These are phyloP conservation scores for Apotomis capreana DNA, from an alignment of 2,888 invertebrate genomes.

Conservation along the genomic window DNA sequence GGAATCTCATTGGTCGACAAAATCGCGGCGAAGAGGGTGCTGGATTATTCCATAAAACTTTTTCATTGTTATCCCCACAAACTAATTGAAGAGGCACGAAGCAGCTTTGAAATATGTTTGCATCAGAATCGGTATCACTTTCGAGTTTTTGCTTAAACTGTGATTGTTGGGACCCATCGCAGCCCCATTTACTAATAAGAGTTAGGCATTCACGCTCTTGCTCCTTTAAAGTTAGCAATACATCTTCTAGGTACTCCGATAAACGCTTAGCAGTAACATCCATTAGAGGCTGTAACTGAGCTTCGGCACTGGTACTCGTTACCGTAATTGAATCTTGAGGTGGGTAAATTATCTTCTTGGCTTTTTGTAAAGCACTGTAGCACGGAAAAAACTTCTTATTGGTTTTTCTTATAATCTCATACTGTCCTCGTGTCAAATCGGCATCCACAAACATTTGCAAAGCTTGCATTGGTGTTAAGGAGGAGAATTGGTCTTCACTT, in stretches of 20 bases:
- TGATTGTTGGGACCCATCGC: slow-evolving; percentile 6
- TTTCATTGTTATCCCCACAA: slow-evolving; percentile 43
- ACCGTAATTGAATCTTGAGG: background rate
- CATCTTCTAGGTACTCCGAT: background rate
- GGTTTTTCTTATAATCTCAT: background rate
- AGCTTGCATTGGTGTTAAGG: background rate
- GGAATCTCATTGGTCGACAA: slow-evolving; percentile 50
- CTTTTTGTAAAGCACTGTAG: background rate
- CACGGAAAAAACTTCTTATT: background rate
- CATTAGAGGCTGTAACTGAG: slow-evolving; percentile 1
- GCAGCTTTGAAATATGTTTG: slow-evolving; percentile 48
- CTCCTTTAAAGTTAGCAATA: background rate
- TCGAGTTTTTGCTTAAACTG: slow-evolving; percentile 5
- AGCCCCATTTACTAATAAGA: slow-evolving; percentile 12
- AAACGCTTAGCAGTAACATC: background rate
- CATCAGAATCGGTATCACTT: slow-evolving; percentile 34
- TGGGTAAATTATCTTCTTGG: background rate
- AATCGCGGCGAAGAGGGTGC: slow-evolving; percentile 49
- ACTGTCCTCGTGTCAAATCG: background rate
- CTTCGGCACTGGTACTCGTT: slow-evolving; percentile 1
- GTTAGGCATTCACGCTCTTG: background rate
- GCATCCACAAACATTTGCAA: background rate
- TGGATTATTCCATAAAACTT: slow-evolving; percentile 51
- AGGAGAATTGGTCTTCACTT: too few species aligned
- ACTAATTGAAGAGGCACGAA: slow-evolving; percentile 47